Conservation (phyloP, 2,797 vertebrate genomes). For the Gambusia yucatana region DNA sequence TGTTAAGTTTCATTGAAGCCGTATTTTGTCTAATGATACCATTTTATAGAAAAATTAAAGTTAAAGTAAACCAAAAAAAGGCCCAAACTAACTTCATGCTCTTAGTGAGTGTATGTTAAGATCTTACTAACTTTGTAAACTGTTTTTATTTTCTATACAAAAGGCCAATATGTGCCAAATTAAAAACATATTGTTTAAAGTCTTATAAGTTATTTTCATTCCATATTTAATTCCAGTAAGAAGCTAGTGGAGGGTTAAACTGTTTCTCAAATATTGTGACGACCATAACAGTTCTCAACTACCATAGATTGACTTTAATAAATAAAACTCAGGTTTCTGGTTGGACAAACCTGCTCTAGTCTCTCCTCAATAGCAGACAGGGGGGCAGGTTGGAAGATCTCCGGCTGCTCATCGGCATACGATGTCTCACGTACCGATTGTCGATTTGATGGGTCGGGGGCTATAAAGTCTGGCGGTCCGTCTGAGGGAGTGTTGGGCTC, state of each 20-base stretch:
- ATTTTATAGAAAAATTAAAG: background rate
- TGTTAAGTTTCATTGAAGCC: background rate
- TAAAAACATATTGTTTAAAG: background rate
- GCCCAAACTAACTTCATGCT: background rate
- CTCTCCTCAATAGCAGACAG: constrained; percentile 78
- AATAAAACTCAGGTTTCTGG: background rate
- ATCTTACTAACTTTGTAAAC: background rate
- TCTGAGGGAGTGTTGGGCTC: constrained; percentile 64
- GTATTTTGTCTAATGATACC: background rate
- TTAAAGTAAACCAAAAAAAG: background rate
- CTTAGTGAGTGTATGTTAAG: background rate
- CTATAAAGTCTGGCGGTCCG: constrained; percentile 75
- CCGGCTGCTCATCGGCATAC: constrained; percentile 21
- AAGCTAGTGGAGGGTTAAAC: background rate
- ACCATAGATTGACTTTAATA: background rate
- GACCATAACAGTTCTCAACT: background rate
- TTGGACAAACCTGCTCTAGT: constrained; percentile 71
- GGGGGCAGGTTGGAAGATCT: constrained; percentile 59
- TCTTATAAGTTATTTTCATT: background rate
- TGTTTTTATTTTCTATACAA: background rate
- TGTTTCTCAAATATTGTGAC: background rate
- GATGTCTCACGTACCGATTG: constrained; percentile 14
- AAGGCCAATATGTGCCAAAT: background rate
- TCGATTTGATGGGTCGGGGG: constrained; percentile 75
- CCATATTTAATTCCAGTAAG: background rate